These are phyloP conservation scores for Thumatha senex DNA, from an alignment of 2,888 invertebrate genomes.

Conservation along the genomic window DNA sequence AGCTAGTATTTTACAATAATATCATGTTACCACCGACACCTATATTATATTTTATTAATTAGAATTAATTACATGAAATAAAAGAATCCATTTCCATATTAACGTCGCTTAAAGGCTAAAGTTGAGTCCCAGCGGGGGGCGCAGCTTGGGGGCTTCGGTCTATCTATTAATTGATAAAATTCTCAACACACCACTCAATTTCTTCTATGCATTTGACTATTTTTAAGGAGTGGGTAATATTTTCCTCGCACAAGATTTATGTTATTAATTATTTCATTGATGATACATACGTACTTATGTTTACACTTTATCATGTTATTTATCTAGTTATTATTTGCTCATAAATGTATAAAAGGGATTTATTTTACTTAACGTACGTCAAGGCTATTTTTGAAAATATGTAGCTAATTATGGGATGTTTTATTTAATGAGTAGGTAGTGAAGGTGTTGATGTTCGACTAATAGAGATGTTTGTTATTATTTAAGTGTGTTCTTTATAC, in stretches of 20 bases:
- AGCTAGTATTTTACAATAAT: conserved; percentile 31
- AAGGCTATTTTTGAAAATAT: conserved; percentile 7
- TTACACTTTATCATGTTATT: conserved; percentile 26
- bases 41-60: conserved; percentile 32
- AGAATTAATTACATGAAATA: conserved; percentile 34
- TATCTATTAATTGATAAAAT: conserved; percentile 73
- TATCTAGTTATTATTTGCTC: conserved; percentile 21
- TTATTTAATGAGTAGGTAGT: too few relatives aligned
- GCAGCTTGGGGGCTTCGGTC: conserved; percentile 33
- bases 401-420: too few relatives aligned
- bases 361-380: conserved; percentile 13
- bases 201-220: conserved; percentile 63
- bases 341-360: conserved; percentile 21
- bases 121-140: conserved; percentile 51
- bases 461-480: conserved; percentile 17
- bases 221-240: conserved; percentile 53
- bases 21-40: conserved; percentile 38
- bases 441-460: too few relatives aligned
- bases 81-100: conserved; percentile 44
- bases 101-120: conserved; percentile 29
- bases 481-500: conserved; percentile 13
- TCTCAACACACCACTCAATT: conserved; percentile 66
- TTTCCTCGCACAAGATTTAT: conserved; percentile 35
- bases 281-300: conserved; percentile 16
- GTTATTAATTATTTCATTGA: conserved; percentile 36